Percentiles rank a stretch among this genome's conserved stretches.
phyloP scores from a whole-genome alignment of 1,140 invertebrate species.

The Epicauta chinensis region DNA sequence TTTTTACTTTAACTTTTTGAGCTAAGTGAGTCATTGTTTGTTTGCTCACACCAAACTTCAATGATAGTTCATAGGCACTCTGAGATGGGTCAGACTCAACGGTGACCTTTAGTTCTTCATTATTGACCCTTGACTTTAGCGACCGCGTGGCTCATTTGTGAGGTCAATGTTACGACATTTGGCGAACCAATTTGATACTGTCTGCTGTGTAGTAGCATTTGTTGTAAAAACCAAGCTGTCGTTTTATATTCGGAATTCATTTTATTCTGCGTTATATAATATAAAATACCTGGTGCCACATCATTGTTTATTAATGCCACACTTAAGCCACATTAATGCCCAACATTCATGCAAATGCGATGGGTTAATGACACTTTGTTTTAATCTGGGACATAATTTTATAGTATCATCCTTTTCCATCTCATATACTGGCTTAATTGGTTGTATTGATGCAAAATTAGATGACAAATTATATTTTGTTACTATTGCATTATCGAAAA shows the following conservation, averaged over 20 bases:
- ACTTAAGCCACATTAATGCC: not conserved
- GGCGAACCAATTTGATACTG: no score
- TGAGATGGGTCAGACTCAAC: no score
- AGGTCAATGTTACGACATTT: no score
- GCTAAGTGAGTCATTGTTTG: no score
- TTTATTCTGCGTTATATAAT: not conserved
- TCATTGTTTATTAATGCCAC: conserved; percentile 13
- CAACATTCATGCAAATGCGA: conserved; percentile 10
- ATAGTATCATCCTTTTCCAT: not conserved
- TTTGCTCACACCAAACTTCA: no score
- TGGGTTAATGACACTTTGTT: conserved; percentile 4
- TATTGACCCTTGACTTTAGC: no score
- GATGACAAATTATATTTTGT: conserved; percentile 6
- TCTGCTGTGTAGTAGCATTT: not conserved
- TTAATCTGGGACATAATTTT: conserved; percentile 1
- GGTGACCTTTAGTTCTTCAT: no score
- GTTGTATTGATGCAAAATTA: not conserved
- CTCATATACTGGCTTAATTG: conserved; percentile 1
- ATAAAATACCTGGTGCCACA: conserved; percentile 1
- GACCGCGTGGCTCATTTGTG: no score
- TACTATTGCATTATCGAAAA: not conserved
- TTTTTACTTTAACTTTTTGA: no score
- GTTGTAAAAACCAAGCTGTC: not conserved
- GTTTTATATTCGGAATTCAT: not conserved
- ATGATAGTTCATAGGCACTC: no score